Evolutionary conservation across 2,113 vertebrate genomes (phyloP).

Genomic region (Pelmatolapia mariae): DNA sequence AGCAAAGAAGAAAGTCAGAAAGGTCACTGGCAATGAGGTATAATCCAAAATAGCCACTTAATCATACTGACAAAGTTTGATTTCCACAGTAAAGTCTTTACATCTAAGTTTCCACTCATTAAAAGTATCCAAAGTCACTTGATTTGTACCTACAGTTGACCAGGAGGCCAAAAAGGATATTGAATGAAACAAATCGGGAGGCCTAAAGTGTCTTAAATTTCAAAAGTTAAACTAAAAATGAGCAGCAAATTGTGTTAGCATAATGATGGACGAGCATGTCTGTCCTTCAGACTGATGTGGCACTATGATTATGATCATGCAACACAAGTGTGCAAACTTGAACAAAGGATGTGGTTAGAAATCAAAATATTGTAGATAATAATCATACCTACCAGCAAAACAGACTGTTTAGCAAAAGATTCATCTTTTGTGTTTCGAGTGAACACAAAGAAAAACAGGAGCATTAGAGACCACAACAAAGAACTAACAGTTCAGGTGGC

Average conservation of each 20-base stretch:
- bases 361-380: background rate
- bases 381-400: background rate
- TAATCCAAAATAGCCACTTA: background rate
- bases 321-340: background rate
- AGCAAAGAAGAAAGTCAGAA: background rate
- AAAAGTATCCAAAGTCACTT: background rate
- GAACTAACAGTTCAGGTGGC: background rate
- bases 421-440: background rate
- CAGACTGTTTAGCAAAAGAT: fast-evolving
- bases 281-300: background rate
- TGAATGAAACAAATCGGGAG: background rate
- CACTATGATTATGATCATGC: background rate
- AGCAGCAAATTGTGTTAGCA: background rate
- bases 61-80: background rate
- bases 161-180: background rate
- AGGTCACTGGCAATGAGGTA: background rate
- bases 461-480: background rate
- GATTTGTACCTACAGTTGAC: background rate
- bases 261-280: background rate
- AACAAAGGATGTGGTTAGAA: background rate
- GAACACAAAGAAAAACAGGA: background rate
- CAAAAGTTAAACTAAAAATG: fast-evolving
- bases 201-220: background rate
- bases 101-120: background rate
- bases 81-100: background rate